These are phyloP conservation scores for Tetragonula clypearis DNA, from an alignment of 1,140 invertebrate species.

Conservation along the genomic window DNA sequence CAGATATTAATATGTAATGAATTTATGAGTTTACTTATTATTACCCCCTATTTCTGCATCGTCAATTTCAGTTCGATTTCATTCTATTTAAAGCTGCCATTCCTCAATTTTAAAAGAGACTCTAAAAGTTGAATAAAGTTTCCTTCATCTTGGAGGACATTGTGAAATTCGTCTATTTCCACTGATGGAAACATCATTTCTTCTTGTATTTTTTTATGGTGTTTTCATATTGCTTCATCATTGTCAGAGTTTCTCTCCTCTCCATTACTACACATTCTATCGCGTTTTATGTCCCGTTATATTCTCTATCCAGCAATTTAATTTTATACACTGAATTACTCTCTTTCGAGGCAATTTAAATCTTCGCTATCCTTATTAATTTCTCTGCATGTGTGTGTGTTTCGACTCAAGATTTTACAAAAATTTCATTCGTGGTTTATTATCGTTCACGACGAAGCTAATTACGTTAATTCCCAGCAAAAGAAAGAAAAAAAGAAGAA, in stretches of 20 bases:
- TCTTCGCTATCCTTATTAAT: too few relatives aligned
- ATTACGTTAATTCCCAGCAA: too few relatives aligned
- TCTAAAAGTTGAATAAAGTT: not conserved
- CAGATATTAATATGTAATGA: too few relatives aligned
- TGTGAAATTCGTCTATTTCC: not conserved
- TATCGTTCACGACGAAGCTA: too few relatives aligned
- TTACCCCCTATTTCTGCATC: not conserved
- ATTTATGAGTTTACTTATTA: not conserved
- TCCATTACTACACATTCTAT: too few relatives aligned
- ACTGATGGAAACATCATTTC: not conserved
- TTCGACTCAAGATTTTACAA: too few relatives aligned
- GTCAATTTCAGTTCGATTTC: not conserved
- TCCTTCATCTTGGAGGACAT: not conserved
- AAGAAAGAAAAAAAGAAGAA: too few relatives aligned
- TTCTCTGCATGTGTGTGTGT: too few relatives aligned
- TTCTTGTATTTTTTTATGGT: not conserved
- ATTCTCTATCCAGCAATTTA: not conserved
- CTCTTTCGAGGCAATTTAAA: too few relatives aligned
- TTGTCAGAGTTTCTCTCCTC: not conserved
- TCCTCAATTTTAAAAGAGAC: not conserved
- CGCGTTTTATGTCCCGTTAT: not conserved
- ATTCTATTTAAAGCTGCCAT: not conserved
- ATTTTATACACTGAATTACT: too few relatives aligned
- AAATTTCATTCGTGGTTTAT: too few relatives aligned
- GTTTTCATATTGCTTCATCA: not conserved